Base-by-base conservation (phyloP, 1,140 invertebrate genomes). In the Arion vulgaris region DNA sequence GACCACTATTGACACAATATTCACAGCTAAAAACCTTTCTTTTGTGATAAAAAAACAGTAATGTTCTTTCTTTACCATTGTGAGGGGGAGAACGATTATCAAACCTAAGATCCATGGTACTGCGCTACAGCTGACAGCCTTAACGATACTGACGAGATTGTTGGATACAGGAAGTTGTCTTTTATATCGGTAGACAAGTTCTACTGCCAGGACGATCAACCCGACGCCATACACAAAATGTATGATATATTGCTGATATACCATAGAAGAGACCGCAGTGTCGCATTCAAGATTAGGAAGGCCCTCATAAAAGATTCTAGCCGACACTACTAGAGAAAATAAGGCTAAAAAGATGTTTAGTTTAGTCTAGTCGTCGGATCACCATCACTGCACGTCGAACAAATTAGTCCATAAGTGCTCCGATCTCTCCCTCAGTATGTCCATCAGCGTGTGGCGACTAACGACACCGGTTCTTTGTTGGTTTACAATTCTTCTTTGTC, bases 181-280 rank as follows among this genome's bases (percentile, higher is more conserved):
- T 39, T 39, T 71, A 26, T 36, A 39, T 32, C 68, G 68, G 23
- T 7, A 23, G 9, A 71, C 32, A 71, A 71, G 32, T 28, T 71
- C 68, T 28, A 71, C 68, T 7, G 32, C 36, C 32, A 71, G n/a
- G 9, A 36, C 2, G 26, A 71, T 39, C 5, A 71, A 23, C 15
- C 68, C 36, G 13, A 71, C n/a, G 15, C 68, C 68, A 71, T 71
- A 71, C 15, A 71, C 68, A 36, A 71, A 71, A 23, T 71, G 68
- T 34, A 71, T 71, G 32, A 71, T 4, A 36, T 4, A 39, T 34
- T 71, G 1, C 9, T 17, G 9, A 23, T 71, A 71, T 11, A 34
- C 36, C 4, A 11, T 39, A 7, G 32, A 71, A 71, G 68, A 11
- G 4, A 9, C 1, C 4, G 4, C 5, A 4, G 36, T 36, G 15